Base-by-base conservation (phyloP, 2,888 invertebrate genomes). In the Drosophila aldrichi region DNA sequence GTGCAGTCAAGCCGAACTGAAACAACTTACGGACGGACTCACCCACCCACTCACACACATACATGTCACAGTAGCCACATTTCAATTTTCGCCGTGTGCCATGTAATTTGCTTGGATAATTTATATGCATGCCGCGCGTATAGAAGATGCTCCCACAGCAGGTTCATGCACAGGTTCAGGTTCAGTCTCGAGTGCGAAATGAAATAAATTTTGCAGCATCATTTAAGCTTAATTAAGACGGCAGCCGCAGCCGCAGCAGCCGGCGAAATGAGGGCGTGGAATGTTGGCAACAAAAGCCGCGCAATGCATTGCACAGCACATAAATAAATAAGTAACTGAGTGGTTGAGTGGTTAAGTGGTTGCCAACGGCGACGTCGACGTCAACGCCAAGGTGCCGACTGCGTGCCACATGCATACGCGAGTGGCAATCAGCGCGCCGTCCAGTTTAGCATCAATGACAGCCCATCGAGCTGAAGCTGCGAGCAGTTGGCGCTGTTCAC, bases 161-260 rank as follows among this genome's bases (percentile, higher is more conserved):
- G 63, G 41, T 56, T 48, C 62, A 59, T 63, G 49, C 44, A 32
- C 40, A 48, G 43, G 32, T 48, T 43, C 48, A 43, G 69, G 22
- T 55, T 52, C 51, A 36, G 38, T 58, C 56, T 72, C 64, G 70
- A 80, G 89, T 84, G 89, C 74, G 85, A 89, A 84, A 88, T 84
- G 88, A 88, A 89, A 89, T 88, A 82, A 84, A 89, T 88, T 89
- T 89, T 90, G 90, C 89, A 89, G 81, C 85, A 80, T 90, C 90
- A 90, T 90, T 90, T 90, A 88, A 79, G 87, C 90, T 90, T 90
- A 90, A 90, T 90, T 90, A 90, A 90, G 89, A 88, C 79, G 80
- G 76, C 82, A 78, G 70, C 83, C 85, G 68, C 88, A 84, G 73
- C 62, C 76, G 68, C 85, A 84, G 73, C 62, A 84, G 73, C 62